Percentiles rank a stretch among this genome's conserved stretches.
Conservation (phyloP, 2,113 vertebrate species). For the Mellivora capensis region DNA sequence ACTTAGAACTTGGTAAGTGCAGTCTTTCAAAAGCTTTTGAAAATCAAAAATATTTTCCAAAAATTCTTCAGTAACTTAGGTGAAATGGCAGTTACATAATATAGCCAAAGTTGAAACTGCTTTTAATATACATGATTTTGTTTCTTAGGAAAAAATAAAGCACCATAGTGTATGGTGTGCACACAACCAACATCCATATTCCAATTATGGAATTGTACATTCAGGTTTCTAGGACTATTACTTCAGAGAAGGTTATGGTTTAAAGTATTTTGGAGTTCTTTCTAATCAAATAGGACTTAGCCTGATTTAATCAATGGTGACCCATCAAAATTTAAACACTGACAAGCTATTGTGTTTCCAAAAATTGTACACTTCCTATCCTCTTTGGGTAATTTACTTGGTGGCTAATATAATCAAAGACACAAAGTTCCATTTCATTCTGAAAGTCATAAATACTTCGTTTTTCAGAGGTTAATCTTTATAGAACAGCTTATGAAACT, state of each 20-base stretch:
- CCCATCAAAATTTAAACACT: slow-evolving; percentile 10
- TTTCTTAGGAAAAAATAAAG: neutral
- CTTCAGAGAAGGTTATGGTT: slow-evolving; percentile 17
- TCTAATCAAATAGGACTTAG: slow-evolving; percentile 37
- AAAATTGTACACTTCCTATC: slow-evolving; percentile 10
- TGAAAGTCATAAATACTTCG: slow-evolving; percentile 20
- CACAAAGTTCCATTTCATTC: slow-evolving; percentile 35
- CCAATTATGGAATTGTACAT: neutral
- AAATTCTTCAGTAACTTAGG: slow-evolving; percentile 21
- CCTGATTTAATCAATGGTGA: neutral
- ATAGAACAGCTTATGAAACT: slow-evolving; percentile 50
- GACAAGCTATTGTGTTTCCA: slow-evolving; percentile 41
- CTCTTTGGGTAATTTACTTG: slow-evolving; percentile 16
- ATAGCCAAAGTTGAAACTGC: neutral
- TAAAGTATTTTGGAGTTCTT: slow-evolving; percentile 40
- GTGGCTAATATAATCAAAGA: slow-evolving; percentile 23
- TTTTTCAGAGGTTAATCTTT: slow-evolving; percentile 40
- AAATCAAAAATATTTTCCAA: slow-evolving; percentile 2
- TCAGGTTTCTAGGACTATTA: neutral
- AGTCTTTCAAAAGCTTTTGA: slow-evolving; percentile 8
- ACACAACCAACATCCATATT: neutral
- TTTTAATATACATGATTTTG: neutral
- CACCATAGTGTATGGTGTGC: neutral
- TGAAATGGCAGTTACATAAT: slow-evolving; percentile 5
- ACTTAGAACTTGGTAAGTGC: neutral